Conservation (phyloP, 2,888 invertebrate genomes). For the Papilio protenor region DNA sequence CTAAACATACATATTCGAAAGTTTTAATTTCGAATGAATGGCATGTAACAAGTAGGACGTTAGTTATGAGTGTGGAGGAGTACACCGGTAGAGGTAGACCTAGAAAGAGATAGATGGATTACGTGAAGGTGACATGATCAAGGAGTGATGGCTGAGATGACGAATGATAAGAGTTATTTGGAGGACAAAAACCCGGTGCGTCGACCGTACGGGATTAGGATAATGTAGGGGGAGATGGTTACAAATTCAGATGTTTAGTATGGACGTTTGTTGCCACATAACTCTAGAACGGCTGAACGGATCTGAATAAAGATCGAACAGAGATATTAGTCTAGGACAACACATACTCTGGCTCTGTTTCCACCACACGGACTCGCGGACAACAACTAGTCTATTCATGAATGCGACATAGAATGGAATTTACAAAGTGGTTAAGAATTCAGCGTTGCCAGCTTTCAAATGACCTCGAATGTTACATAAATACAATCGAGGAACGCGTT, state of each 20-base stretch:
- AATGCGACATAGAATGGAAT: constrained; percentile 29
- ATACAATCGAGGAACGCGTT: constrained; percentile 37
- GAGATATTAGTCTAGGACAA: background rate
- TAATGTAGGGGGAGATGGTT: no score
- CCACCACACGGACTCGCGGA: background rate
- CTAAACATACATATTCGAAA: background rate
- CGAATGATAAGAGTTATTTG: no score
- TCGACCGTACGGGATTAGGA: no score
- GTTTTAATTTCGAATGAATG: background rate
- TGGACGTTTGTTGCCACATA: background rate
- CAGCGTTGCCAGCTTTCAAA: constrained; percentile 39
- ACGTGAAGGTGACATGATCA: no score
- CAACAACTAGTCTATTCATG: background rate
- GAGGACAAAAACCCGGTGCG: no score
- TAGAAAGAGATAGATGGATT: no score
- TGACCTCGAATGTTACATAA: constrained; percentile 41
- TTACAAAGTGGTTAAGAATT: constrained; percentile 31
- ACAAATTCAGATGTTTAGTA: no score
- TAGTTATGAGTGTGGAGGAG: no score
- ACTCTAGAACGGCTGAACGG: background rate
- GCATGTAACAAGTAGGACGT: no score
- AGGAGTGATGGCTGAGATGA: no score
- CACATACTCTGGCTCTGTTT: background rate
- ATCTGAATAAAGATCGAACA: background rate
- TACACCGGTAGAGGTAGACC: no score